phyloP scores from a whole-genome alignment of 2,113 vertebrate genomes.

The Rhombomys opimus region DNA sequence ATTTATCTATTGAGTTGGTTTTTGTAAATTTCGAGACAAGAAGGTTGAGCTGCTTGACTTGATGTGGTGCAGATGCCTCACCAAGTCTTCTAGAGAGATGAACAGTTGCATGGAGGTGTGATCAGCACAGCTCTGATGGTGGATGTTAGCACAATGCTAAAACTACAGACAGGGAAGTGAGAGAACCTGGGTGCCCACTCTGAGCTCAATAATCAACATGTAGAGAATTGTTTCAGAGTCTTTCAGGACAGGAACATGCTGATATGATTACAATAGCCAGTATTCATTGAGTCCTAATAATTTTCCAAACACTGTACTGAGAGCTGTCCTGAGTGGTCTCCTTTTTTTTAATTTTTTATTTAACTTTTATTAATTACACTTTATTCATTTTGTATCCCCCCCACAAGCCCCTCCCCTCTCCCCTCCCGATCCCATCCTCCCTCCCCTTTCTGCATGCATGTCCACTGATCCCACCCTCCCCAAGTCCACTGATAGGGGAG shows the following conservation, averaged over 20 bases:
- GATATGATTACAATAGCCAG: neutral
- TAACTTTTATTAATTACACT: no score
- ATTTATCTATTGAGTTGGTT: neutral
- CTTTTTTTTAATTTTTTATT: neutral
- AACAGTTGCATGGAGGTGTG: neutral
- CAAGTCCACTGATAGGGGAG: no score
- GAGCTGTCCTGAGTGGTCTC: neutral
- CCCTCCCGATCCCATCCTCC: no score
- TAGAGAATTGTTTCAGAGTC: neutral
- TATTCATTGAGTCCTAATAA: neutral
- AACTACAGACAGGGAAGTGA: neutral
- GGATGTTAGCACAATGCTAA: neutral
- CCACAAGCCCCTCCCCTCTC: no score
- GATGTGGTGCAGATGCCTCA: neutral
- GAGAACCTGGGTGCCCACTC: neutral
- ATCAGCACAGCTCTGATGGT: neutral
- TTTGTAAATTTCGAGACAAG: neutral
- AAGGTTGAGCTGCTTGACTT: neutral
- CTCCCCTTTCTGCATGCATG: no score
- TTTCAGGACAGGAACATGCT: neutral
- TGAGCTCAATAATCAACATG: neutral
- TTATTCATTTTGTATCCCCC: no score
- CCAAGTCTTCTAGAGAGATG: neutral
- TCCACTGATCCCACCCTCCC: no score
- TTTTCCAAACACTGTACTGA: neutral